These are phyloP conservation scores for Phallusia fumigata DNA, from an alignment of 23 tunicate genomes.

Conservation along the genomic window DNA sequence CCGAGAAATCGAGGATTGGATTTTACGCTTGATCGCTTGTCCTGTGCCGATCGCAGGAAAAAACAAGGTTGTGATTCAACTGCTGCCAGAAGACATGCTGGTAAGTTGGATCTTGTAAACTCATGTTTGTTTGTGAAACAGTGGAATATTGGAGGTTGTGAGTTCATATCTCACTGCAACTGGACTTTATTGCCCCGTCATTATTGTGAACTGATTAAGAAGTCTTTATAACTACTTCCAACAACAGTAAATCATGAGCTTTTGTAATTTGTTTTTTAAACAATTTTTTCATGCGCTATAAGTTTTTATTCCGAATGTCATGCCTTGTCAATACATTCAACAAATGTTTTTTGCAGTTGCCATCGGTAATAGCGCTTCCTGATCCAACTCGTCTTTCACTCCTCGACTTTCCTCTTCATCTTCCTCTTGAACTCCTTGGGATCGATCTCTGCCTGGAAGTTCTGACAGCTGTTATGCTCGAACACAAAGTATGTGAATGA, in stretches of 20 bases:
- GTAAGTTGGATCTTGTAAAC: slow-evolving; percentile 17
- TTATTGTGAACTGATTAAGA: no score
- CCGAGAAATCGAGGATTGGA: slow-evolving; percentile 87
- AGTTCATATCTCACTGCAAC: no score
- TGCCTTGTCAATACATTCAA: no score
- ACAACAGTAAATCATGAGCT: no score
- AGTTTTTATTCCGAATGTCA: no score
- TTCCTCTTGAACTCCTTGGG: slow-evolving; percentile 95
- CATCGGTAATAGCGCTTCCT: slow-evolving; percentile 91
- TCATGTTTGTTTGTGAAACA: no score
- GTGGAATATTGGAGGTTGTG: no score
- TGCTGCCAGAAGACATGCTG: slow-evolving; percentile 76
- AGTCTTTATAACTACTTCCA: no score
- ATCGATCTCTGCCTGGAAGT: slow-evolving; percentile 90
- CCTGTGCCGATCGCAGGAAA: slow-evolving; percentile 93
- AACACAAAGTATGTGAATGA: slow-evolving; percentile 63
- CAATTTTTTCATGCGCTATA: no score
- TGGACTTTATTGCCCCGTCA: no score
- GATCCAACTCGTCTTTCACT: slow-evolving; percentile 80
- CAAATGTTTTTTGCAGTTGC: slow-evolving; percentile 25
- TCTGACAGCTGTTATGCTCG: slow-evolving; percentile 81
- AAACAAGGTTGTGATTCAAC: slow-evolving; percentile 57
- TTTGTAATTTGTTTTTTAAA: no score
- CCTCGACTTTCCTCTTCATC: slow-evolving; percentile 95
- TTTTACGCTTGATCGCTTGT: slow-evolving; percentile 73